Conservation (phyloP, 53 echinoderm and acorn worm genomes). For the Apostichopus leukothele region DNA sequence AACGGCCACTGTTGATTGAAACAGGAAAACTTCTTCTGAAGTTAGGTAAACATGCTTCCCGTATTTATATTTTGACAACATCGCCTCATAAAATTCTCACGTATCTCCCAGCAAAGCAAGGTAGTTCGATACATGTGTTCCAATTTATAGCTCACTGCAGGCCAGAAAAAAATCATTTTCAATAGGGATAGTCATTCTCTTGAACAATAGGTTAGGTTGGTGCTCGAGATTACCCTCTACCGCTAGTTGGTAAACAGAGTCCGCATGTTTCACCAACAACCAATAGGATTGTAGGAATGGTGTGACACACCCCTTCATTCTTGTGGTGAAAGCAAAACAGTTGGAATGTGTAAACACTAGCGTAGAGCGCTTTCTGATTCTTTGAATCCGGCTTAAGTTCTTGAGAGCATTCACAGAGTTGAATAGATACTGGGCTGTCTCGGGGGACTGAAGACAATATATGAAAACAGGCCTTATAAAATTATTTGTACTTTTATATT, state of each 20-base stretch:
- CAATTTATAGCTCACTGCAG: background rate
- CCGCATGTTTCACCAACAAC: background rate
- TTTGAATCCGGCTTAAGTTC: background rate
- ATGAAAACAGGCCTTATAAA: too few species aligned
- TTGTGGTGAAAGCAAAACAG: slow-evolving; percentile 19
- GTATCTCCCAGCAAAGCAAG: background rate
- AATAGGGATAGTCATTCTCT: background rate
- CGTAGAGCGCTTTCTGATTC: background rate
- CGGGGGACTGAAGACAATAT: too few species aligned
- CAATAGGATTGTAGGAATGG: slow-evolving; percentile 4
- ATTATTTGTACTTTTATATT: too few species aligned
- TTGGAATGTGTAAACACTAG: slow-evolving; percentile 18
- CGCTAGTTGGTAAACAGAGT: background rate
- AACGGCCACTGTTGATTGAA: too few species aligned
- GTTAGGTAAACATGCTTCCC: background rate
- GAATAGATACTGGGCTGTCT: too few species aligned
- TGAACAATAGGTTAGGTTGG: background rate
- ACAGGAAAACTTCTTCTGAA: background rate
- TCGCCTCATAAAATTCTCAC: background rate
- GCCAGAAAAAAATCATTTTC: background rate
- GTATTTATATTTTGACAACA: background rate
- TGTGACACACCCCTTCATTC: slow-evolving; percentile 24
- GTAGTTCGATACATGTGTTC: background rate
- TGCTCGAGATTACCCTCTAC: background rate
- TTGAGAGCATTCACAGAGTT: too few species aligned